Conservation (phyloP, 37 sponge, comb jelly and placozoan species). For the Trichoplax adhaerens region DNA sequence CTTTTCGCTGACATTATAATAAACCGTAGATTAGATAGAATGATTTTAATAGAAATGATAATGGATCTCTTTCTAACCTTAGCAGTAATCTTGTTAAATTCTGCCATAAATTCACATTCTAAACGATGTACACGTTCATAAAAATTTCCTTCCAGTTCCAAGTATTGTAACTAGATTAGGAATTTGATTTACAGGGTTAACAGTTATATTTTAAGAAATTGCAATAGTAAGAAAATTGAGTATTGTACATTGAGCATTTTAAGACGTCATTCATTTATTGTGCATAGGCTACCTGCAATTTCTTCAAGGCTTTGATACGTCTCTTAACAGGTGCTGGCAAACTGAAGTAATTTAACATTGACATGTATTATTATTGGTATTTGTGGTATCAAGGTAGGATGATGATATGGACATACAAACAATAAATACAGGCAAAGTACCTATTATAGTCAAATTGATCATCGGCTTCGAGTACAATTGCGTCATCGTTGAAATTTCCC, state of each 20-base stretch:
- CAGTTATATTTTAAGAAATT: no score
- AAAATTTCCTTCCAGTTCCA: slow-evolving; percentile 71
- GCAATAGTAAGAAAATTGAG: no score
- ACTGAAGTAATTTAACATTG: background rate
- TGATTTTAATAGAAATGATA: background rate
- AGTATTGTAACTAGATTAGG: slow-evolving; percentile 2
- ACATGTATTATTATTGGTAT: no score
- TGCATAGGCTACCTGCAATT: slow-evolving; percentile 33
- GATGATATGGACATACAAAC: no score
- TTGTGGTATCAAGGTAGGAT: no score
- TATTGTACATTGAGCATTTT: no score
- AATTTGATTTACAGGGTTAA: no score
- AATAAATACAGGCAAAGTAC: no score
- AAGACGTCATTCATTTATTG: no score
- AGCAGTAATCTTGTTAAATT: slow-evolving; percentile 25
- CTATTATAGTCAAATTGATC: no score
- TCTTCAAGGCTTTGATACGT: slow-evolving; percentile 52
- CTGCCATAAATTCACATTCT: slow-evolving; percentile 43
- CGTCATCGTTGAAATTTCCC: no score
- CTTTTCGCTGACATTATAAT: slow-evolving; percentile 16
- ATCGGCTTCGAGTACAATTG: no score
- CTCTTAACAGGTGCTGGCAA: slow-evolving; percentile 30
- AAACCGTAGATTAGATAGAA: slow-evolving; percentile 9
- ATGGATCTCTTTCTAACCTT: slow-evolving; percentile 20
- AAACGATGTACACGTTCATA: slow-evolving; percentile 50